Percentiles rank a stretch among this genome's conserved stretches.
phyloP scores from a whole-genome alignment of 2,113 vertebrate species.

The Bombycilla garrulus region DNA sequence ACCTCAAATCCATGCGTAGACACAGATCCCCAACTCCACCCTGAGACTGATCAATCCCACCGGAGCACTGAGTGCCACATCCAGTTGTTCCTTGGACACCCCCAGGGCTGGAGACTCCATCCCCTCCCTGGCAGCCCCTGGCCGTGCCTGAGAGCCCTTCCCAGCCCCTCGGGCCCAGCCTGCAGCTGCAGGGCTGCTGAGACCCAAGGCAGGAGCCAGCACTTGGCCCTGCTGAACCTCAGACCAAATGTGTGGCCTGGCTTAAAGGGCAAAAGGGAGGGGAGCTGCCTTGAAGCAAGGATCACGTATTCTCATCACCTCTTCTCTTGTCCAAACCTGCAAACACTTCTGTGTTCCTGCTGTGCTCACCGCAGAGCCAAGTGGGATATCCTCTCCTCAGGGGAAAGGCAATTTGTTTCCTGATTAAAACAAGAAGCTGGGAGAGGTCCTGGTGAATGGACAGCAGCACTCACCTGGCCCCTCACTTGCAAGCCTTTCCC shows the following conservation, averaged over 20 bases:
- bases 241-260: background rate
- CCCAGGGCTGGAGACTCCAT: background rate
- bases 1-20: rapidly evolving
- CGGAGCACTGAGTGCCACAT: background rate
- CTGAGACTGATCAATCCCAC: background rate
- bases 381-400: background rate
- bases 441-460: background rate
- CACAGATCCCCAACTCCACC: rapidly evolving
- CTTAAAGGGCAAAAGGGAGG: background rate
- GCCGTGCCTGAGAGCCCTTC: background rate
- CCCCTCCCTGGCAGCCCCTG: background rate
- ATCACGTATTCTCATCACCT: background rate
- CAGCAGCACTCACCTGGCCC: background rate
- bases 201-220: background rate
- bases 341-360: background rate
- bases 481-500: background rate
- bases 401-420: background rate
- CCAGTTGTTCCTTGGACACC: rapidly evolving
- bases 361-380: background rate
- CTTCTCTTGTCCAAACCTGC: background rate
- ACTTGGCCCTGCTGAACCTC: rapidly evolving
- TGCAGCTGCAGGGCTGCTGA: background rate
- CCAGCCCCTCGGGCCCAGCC: background rate
- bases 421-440: background rate
- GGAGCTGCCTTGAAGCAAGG: background rate